These are phyloP conservation scores for Pyrochroa serraticornis DNA, from an alignment of 2,888 invertebrate genomes.

Conservation along the genomic window DNA sequence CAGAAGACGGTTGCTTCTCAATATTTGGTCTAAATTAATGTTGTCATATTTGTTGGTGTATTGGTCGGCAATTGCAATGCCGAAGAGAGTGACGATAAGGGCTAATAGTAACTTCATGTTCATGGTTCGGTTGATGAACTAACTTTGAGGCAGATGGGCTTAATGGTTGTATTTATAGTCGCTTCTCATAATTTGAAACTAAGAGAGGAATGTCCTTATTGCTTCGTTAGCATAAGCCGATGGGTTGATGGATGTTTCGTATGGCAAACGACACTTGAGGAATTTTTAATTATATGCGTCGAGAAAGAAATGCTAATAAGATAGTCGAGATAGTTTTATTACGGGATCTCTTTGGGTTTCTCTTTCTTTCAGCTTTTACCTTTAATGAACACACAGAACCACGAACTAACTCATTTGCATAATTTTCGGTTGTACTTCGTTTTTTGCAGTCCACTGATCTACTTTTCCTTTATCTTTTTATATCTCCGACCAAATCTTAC, in stretches of 20 bases:
- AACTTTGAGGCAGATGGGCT: not conserved
- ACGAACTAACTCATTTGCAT: no score
- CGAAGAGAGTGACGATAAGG: slow-evolving; percentile 1
- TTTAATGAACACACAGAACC: no score
- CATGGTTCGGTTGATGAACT: not conserved
- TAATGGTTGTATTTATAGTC: slow-evolving; percentile 1
- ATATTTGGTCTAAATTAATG: slow-evolving; percentile 67
- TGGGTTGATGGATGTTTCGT: not conserved
- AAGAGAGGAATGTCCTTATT: slow-evolving; percentile 7
- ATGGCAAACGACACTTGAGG: not conserved
- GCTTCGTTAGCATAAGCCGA: not conserved
- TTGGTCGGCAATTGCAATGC: slow-evolving; percentile 5
- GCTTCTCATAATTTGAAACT: not conserved
- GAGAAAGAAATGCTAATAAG: no score
- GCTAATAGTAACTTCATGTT: not conserved
- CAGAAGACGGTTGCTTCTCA: slow-evolving; percentile 66
- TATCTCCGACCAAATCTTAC: not conserved
- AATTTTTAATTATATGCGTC: no score
- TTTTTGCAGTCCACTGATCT: no score
- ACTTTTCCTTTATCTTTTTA: no score
- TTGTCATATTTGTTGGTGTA: slow-evolving; percentile 68
- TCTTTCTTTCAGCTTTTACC: no score
- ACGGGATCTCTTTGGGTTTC: no score
- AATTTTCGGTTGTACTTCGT: no score
- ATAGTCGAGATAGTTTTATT: no score